Evolutionary conservation across 2,797 vertebrate species (phyloP).

Genomic region (Phataginus tetradactyla): DNA sequence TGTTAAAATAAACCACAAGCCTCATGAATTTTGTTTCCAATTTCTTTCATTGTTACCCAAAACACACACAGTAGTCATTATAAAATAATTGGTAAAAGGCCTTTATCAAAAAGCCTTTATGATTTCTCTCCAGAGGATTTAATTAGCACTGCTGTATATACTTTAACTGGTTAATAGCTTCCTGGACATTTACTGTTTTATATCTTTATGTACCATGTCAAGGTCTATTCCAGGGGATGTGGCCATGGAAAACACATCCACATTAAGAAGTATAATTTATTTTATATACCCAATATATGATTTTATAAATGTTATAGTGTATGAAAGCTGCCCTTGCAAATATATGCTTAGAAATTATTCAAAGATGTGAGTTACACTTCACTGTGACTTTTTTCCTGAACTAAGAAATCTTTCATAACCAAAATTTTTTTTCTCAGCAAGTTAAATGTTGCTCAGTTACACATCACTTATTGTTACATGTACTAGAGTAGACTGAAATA

Average conservation of each 20-base stretch:
- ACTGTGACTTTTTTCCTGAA: background rate
- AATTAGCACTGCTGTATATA: background rate
- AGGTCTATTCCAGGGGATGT: background rate
- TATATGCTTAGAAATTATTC: background rate
- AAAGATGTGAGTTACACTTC: background rate
- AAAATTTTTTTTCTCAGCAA: background rate
- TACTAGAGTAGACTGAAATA: background rate
- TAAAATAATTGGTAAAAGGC: background rate
- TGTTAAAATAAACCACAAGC: background rate
- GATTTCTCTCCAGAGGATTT: background rate
- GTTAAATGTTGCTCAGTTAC: background rate
- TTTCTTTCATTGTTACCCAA: background rate
- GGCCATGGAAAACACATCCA: background rate
- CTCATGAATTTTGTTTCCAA: background rate
- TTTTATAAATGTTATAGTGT: background rate
- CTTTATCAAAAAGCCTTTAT: background rate
- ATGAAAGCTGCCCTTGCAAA: background rate
- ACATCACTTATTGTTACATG: background rate
- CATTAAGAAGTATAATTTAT: background rate
- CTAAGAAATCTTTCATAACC: background rate
- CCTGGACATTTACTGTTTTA: background rate
- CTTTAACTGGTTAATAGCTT: background rate
- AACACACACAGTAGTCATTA: background rate
- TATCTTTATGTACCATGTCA: background rate
- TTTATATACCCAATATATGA: background rate